Conservation (phyloP, 92 coral and sea anemone species). For the Porites divaricata region DNA sequence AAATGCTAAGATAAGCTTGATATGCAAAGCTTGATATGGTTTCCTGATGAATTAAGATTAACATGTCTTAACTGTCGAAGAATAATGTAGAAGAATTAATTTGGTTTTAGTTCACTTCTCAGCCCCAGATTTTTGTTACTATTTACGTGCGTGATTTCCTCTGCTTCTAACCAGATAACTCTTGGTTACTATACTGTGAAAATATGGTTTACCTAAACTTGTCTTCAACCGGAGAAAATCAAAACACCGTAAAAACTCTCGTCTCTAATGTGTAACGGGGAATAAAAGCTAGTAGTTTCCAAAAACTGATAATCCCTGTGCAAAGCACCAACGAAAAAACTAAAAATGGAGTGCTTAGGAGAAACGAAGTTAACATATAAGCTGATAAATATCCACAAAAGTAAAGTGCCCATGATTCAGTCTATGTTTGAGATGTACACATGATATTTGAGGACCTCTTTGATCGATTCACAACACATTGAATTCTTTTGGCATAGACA, state of each 20-base stretch:
- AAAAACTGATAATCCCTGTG: not conserved
- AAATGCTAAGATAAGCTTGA: slow-evolving; percentile 25
- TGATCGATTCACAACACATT: slow-evolving; percentile 1
- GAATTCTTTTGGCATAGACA: not conserved
- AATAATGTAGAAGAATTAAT: slow-evolving; percentile 9
- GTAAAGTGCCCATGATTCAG: slow-evolving; percentile 24
- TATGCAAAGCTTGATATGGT: slow-evolving; percentile 6
- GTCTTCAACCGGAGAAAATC: not conserved
- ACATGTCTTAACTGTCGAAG: slow-evolving; percentile 35
- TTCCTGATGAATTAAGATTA: slow-evolving; percentile 45
- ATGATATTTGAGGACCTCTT: slow-evolving; percentile 42
- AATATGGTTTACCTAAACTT: not conserved
- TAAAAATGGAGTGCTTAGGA: not conserved
- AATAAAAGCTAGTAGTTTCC: slow-evolving; percentile 4
- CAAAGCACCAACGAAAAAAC: not conserved
- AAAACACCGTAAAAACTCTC: not conserved
- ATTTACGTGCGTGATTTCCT: not conserved
- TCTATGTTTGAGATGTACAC: slow-evolving; percentile 36
- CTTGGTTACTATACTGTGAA: slow-evolving; percentile 3
- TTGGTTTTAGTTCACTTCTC: slow-evolving; percentile 9
- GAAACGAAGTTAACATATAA: slow-evolving; percentile 13
- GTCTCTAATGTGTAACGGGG: not conserved
- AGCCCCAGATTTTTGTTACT: not conserved
- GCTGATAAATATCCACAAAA: not conserved
- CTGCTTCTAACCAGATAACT: slow-evolving; percentile 1